phyloP scores from a whole-genome alignment of 2,797 vertebrate species.

The Alectoris magna region DNA sequence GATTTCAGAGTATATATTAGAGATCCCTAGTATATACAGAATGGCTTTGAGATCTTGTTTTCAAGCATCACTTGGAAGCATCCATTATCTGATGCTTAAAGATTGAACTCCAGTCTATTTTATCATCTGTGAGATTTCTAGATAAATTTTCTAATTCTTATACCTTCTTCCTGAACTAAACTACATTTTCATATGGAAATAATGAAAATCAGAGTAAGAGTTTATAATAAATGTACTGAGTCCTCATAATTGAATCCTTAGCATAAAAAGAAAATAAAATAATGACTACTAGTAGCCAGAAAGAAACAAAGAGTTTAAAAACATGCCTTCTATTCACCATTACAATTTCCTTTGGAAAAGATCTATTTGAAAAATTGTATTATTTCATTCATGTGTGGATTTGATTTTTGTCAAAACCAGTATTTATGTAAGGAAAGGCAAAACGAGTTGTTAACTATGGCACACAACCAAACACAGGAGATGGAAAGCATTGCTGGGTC shows the following conservation, averaged over 20 bases:
- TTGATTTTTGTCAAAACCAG: background rate
- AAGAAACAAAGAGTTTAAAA: background rate
- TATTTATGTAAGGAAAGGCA: rapidly evolving
- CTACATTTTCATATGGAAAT: background rate
- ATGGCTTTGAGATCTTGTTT: background rate
- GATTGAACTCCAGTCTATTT: background rate
- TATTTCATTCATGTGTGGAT: background rate
- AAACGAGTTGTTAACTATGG: background rate
- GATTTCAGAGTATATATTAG: background rate
- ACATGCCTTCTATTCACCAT: background rate
- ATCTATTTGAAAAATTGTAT: background rate
- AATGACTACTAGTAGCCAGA: background rate
- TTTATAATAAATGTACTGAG: background rate
- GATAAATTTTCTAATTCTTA: background rate
- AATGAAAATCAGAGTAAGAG: background rate
- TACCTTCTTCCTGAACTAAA: background rate
- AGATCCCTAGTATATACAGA: background rate
- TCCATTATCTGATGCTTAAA: background rate
- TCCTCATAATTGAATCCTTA: background rate
- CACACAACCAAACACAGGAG: background rate
- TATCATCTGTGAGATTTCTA: slow-evolving; percentile 1
- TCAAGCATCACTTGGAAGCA: background rate
- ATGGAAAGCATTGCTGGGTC: background rate
- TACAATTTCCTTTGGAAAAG: background rate
- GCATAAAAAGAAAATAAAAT: background rate